Evolutionary conservation across 2,797 vertebrate genomes (phyloP).

Genomic region (Hypotaenidia okinawae): DNA sequence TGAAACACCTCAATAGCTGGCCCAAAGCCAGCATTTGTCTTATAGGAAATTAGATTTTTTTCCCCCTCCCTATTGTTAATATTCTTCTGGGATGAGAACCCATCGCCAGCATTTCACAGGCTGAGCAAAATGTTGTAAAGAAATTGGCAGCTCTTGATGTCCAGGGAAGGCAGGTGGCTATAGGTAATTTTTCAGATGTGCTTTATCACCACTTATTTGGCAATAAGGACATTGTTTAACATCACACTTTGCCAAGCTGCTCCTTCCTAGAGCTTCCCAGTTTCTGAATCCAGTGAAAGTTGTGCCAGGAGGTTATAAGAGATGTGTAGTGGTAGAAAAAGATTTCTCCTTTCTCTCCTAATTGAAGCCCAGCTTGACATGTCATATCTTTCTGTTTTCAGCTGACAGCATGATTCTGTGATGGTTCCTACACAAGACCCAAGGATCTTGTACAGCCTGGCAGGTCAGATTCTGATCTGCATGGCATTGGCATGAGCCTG

Average conservation of each 20-base stretch:
- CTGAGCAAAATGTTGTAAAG: background rate
- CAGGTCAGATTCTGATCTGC: background rate
- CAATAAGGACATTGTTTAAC: background rate
- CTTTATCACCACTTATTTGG: constrained; percentile 25
- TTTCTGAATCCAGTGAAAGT: background rate
- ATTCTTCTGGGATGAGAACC: background rate
- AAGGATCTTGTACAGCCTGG: background rate
- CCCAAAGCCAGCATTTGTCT: constrained; percentile 27
- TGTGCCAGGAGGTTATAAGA: background rate
- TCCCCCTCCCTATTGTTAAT: background rate
- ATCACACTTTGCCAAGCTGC: background rate
- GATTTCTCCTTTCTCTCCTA: background rate
- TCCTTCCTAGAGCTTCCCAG: background rate
- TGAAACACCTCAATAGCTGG: constrained; percentile 46
- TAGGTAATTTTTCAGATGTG: constrained; percentile 56
- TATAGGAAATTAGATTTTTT: constrained; percentile 30
- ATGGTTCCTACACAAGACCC: background rate
- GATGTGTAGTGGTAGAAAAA: background rate
- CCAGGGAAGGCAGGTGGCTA: constrained; percentile 51
- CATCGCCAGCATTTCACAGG: constrained; percentile 1
- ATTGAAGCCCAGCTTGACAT: background rate
- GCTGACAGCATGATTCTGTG: background rate
- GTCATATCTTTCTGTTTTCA: background rate
- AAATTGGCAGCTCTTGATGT: constrained; percentile 30
- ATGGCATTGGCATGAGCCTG: background rate